These are phyloP conservation scores for Tenthredo notha DNA, from an alignment of 2,888 invertebrate species.

Conservation along the genomic window DNA sequence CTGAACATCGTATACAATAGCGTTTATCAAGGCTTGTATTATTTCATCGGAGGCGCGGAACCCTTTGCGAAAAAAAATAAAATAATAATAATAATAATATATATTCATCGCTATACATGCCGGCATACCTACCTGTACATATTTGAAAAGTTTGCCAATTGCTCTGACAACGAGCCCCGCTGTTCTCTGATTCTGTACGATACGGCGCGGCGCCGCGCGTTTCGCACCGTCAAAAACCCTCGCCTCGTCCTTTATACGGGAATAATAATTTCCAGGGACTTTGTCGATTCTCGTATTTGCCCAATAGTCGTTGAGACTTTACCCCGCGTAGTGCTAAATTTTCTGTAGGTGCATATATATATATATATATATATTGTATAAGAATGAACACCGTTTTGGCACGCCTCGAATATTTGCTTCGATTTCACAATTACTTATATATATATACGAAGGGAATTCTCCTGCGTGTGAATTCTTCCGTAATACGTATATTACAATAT, in stretches of 20 bases:
- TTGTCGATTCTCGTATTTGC: conserved; percentile 2
- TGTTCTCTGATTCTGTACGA: not conserved
- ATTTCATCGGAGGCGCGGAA: not conserved
- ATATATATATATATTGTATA: not conserved
- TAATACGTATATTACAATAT: not conserved
- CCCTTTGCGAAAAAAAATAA: conserved; percentile 20
- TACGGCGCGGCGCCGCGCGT: not conserved
- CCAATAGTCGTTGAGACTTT: not conserved
- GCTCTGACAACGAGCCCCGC: conserved; percentile 15
- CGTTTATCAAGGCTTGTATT: conserved; percentile 37
- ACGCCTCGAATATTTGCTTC: conserved; percentile 34
- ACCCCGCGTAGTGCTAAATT: not conserved
- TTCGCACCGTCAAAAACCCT: conserved; percentile 11
- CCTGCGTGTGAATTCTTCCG: not conserved
- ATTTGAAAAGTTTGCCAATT: conserved; percentile 44
- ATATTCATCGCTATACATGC: not conserved
- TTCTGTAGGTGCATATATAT: not conserved
- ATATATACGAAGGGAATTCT: not conserved
- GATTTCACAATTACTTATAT: conserved; percentile 3
- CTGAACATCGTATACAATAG: conserved; percentile 20
- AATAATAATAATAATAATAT: not conserved
- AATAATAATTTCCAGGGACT: conserved; percentile 24
- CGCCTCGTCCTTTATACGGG: not conserved
- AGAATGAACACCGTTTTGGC: conserved; percentile 24
- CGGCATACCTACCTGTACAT: not conserved